A percentile compares a stretch with the other conserved stretches of the same genome.
Conservation (phyloP, 2,888 invertebrate species). For the Stenodema calcarata region DNA sequence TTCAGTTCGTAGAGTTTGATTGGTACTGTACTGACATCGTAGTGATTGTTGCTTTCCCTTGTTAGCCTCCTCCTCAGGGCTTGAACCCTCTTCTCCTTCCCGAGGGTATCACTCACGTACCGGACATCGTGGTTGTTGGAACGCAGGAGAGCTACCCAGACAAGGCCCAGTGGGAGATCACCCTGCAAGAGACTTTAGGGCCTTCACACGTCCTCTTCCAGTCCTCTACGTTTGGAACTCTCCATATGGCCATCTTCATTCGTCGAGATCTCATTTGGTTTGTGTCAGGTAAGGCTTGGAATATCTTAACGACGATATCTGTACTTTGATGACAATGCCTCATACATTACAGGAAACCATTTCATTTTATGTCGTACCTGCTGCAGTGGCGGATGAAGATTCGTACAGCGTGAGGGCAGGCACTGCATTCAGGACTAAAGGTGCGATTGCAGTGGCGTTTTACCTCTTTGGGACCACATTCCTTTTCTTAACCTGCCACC, state of each 20-base stretch:
- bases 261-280: conserved; percentile 95
- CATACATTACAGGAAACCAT: not conserved
- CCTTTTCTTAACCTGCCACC: conserved; percentile 92
- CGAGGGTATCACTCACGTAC: conserved; percentile 80
- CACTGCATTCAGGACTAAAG: conserved; percentile 91
- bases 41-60: conserved; percentile 48
- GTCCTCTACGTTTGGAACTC: conserved; percentile 81
- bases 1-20: too few species aligned
- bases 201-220: conserved; percentile 91
- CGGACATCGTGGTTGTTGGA: conserved; percentile 90
- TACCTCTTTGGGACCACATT: conserved; percentile 94
- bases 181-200: conserved; percentile 90
- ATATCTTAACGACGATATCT: too few species aligned
- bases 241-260: conserved; percentile 87
- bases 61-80: conserved; percentile 68
- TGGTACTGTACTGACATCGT: not conserved
- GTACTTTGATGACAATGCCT: too few species aligned
- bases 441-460: conserved; percentile 91
- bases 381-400: conserved; percentile 79
- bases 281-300: conserved; percentile 78
- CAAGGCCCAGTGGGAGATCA: conserved; percentile 83
- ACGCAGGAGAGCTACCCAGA: conserved; percentile 93
- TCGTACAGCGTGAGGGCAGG: conserved; percentile 87
- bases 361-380: not conserved
- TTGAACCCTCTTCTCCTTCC: conserved; percentile 91